Percentiles rank a stretch among this genome's conserved stretches.
Conservation (phyloP, 2,113 vertebrate species). For the Nothocercus nigrocapillus region DNA sequence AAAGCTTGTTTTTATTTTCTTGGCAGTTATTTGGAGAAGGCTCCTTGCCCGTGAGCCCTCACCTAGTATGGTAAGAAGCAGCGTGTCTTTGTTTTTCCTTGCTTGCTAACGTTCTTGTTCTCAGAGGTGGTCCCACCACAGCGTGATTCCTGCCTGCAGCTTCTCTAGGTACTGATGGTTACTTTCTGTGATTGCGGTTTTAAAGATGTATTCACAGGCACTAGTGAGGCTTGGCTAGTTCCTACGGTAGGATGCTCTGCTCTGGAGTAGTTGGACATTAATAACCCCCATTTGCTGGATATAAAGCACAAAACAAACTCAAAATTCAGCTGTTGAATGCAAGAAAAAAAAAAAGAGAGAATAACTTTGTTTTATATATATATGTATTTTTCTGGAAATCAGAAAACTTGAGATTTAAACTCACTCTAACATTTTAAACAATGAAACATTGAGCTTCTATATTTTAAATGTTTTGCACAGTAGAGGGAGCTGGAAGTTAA, state of each 20-base stretch:
- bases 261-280: not conserved
- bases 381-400: not conserved
- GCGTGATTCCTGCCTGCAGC: fast-evolving
- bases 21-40: not conserved
- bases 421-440: not conserved
- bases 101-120: not conserved
- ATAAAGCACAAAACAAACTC: not conserved
- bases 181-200: not conserved
- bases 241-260: fast-evolving
- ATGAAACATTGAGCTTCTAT: not conserved
- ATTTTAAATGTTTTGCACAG: not conserved
- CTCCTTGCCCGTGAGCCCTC: not conserved
- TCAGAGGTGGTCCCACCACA: not conserved
- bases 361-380: not conserved
- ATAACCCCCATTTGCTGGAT: not conserved
- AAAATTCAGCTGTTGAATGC: not conserved
- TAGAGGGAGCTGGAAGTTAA: not conserved
- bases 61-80: not conserved
- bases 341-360: not conserved
- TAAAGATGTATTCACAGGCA: not conserved
- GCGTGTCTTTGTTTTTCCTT: not conserved
- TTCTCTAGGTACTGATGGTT: not conserved
- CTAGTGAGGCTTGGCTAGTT: not conserved
- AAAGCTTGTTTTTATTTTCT: not conserved
- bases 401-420: not conserved